Evolutionary conservation across 30 jellyfish, hydroid and myxozoan species (phyloP).

Genomic region (Pseudorhiza aurosa): DNA sequence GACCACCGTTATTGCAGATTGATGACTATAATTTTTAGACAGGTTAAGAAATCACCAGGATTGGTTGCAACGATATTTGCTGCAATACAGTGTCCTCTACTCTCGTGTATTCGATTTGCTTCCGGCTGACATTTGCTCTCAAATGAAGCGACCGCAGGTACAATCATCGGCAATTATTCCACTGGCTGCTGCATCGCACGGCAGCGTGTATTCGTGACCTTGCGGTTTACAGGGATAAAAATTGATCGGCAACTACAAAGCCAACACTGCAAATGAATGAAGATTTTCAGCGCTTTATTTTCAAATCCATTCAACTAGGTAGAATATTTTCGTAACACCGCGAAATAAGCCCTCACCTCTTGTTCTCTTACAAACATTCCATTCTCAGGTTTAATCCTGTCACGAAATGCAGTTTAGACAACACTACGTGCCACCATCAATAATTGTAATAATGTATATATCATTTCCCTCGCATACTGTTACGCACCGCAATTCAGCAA

Average conservation of each 20-base stretch:
- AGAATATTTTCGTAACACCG: constrained; percentile 59
- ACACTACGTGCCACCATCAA: constrained; percentile 2
- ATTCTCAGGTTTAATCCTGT: constrained; percentile 28
- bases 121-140: too few relatives aligned
- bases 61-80: too few relatives aligned
- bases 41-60: too few relatives aligned
- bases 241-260: constrained; percentile 58
- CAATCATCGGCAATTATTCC: too few relatives aligned
- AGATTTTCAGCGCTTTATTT: constrained; percentile 16
- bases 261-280: background rate
- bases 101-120: too few relatives aligned
- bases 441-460: background rate
- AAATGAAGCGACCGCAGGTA: too few relatives aligned
- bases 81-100: too few relatives aligned
- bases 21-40: too few relatives aligned
- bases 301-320: constrained; percentile 31
- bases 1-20: too few relatives aligned
- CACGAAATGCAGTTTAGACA: constrained; percentile 43
- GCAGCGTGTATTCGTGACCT: constrained; percentile 37
- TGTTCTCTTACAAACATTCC: background rate
- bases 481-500: background rate
- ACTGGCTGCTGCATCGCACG: too few relatives aligned
- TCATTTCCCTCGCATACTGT: background rate
- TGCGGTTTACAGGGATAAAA: constrained; percentile 52
- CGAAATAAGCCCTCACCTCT: constrained; percentile 34